Conservation (phyloP, 2,113 vertebrate genomes). For the Porphyrio hochstetteri region DNA sequence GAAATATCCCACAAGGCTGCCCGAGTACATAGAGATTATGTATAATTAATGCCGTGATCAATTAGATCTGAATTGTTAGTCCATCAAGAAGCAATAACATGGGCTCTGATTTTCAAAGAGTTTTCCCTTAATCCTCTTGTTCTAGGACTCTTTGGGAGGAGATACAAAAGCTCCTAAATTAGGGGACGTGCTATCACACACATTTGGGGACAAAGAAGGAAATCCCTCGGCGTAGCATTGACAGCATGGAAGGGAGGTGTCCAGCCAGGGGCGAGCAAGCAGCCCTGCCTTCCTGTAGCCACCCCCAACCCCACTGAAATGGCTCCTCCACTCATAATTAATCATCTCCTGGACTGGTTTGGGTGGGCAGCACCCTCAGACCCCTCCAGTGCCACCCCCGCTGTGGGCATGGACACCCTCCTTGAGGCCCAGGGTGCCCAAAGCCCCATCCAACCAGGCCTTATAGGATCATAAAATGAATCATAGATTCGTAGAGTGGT, state of each 20-base stretch:
- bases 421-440: too few species aligned
- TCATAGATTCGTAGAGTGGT: too few species aligned
- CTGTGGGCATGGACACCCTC: too few species aligned
- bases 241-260: neutral
- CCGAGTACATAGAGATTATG: slow-evolving; percentile 60
- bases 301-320: accelerated
- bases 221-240: neutral
- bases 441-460: too few species aligned
- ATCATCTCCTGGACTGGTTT: too few species aligned
- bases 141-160: slow-evolving; percentile 18
- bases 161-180: slow-evolving; percentile 50
- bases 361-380: too few species aligned
- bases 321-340: accelerated
- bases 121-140: slow-evolving; percentile 59
- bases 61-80: slow-evolving; percentile 67
- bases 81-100: slow-evolving; percentile 60
- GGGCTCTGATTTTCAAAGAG: slow-evolving; percentile 64
- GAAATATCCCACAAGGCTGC: slow-evolving; percentile 61
- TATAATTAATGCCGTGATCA: slow-evolving; percentile 73
- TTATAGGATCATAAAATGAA: too few species aligned
- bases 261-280: neutral
- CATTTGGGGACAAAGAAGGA: neutral
- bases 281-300: neutral
- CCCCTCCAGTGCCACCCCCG: too few species aligned
- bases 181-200: neutral